Evolutionary conservation across 2,888 invertebrate species (phyloP), one percentile per base, ranked within the genome.

Genomic region (Cordilura impudica): DNA sequence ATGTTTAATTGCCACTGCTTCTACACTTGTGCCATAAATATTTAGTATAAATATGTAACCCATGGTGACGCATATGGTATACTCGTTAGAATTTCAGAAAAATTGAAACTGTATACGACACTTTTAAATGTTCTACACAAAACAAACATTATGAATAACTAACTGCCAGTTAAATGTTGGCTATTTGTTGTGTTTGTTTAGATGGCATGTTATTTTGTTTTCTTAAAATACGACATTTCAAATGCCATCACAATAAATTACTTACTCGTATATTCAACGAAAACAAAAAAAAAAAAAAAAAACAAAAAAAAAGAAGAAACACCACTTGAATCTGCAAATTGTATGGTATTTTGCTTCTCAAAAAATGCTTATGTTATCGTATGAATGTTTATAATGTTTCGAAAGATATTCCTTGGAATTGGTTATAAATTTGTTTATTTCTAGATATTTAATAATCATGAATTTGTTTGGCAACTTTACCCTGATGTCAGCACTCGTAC

Each of bases 241-340:
- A 60, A 73, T 70, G 51, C 45, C 65, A 78, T 73, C 53, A 65
- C 39, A 69, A 78, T 73, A 78, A 69, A 73, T 78, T 73, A 65
- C 16, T 45, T 72, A n/a, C n/a, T n/a, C n/a, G n/a, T n/a, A 29
- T 29, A 58, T 19, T 49, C 23, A 2, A 31, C 8, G 10, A 31
- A 31, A 31, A 29, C 10, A 29, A 29, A 6, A 29, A 2, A 2
- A 2, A 61, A 29, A 61, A 31, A 29, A 61, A 56, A 8, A 58
- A 21, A 54, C 2, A 26, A 10, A 56, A 31, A 61, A 71, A 16
- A 18, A 14, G 19, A 23, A 14, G 35, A 54, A 77, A 56, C 67
- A 58, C 72, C 67, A 58, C 72, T 72, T 63, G 72, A 72, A 63
- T 72, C 61, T 67, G 12, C 60, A 67, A 72, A 61, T 72, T 67